These are phyloP conservation scores for Eurypyga helias DNA, from an alignment of 2,113 vertebrate genomes.

Conservation along the genomic window DNA sequence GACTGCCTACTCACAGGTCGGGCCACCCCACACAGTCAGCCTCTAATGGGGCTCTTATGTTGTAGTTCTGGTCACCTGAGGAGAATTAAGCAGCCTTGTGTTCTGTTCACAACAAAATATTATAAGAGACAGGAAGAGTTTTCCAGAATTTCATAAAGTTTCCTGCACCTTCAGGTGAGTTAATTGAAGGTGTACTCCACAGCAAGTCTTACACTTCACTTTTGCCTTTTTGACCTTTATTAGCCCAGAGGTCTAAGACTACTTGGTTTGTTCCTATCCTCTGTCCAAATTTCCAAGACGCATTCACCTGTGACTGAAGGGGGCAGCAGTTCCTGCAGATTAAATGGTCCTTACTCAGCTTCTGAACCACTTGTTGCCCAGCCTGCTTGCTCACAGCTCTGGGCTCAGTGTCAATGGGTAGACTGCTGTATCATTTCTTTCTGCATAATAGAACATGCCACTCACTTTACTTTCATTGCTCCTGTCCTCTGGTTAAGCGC, in stretches of 20 bases:
- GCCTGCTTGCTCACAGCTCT: neutral
- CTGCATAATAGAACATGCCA: neutral
- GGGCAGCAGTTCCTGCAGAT: neutral
- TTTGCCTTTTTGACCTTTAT: neutral
- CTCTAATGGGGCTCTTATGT: neutral
- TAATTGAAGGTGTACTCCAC: neutral
- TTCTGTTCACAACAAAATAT: neutral
- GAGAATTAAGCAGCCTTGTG: neutral
- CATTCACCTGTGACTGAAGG: neutral
- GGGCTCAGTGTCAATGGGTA: rapidly evolving
- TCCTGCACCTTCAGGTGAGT: neutral
- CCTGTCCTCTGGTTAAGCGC: neutral
- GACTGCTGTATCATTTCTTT: neutral
- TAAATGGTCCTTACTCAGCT: neutral
- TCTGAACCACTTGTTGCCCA: neutral
- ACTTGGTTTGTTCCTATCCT: neutral
- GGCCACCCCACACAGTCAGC: too few species aligned
- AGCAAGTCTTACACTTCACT: neutral
- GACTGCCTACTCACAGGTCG: rapidly evolving
- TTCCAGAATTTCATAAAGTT: neutral
- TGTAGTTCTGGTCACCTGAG: neutral
- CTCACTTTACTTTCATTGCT: neutral
- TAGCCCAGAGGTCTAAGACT: neutral
- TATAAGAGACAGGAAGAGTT: neutral
- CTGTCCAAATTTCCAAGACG: neutral